Conservation (phyloP, 2,113 vertebrate genomes). For the Garra rufa region DNA sequence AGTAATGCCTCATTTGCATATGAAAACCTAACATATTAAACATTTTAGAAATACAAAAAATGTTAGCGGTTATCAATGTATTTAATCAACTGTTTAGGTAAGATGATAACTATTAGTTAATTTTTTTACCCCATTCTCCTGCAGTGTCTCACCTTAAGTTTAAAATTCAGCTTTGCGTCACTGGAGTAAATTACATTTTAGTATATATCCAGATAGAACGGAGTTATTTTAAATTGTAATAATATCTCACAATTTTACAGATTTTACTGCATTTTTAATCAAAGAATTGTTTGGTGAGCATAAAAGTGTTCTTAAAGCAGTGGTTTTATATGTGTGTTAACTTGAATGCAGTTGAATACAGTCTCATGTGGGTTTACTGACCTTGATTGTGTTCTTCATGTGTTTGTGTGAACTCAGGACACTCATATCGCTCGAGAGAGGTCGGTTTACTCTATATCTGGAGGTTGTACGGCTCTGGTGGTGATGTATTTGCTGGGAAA, state of each 20-base stretch:
- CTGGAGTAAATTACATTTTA: neutral
- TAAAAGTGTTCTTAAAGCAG: neutral
- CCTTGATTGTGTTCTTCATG: neutral
- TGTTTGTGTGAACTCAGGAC: constrained; percentile 75
- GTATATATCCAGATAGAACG: neutral
- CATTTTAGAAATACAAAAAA: too few relatives aligned
- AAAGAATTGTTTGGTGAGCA: neutral
- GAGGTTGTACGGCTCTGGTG: constrained; percentile 91
- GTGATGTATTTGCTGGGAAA: constrained; percentile 91
- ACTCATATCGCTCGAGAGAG: constrained; percentile 91
- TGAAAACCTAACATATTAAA: too few relatives aligned
- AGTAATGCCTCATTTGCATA: too few relatives aligned
- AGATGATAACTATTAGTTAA: too few relatives aligned
- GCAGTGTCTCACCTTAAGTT: too few relatives aligned
- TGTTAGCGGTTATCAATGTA: too few relatives aligned
- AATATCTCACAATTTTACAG: neutral
- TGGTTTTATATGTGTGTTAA: neutral
- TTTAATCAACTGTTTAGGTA: too few relatives aligned
- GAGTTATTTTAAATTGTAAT: neutral
- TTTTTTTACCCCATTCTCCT: too few relatives aligned
- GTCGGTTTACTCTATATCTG: constrained; percentile 85
- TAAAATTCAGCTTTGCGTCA: neutral
- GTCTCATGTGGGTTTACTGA: neutral
- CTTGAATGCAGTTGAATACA: neutral
- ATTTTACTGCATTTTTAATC: neutral